Base-by-base conservation (phyloP, 2,888 invertebrate species). In the Spodoptera exigua region DNA sequence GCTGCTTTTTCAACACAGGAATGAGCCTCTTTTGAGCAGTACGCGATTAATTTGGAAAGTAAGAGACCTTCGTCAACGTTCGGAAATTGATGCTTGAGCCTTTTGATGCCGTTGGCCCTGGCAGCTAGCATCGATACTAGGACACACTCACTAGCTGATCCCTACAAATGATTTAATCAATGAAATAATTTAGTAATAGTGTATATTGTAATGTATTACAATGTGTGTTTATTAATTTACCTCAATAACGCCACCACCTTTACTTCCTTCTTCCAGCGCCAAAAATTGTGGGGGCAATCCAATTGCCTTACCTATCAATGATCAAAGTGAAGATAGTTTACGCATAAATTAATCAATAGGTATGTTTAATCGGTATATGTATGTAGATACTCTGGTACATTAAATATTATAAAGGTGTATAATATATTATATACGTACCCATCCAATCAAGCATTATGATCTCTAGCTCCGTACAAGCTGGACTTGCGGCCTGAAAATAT, bases 401-500 rank as follows among this genome's bases (percentile, higher is more conserved):
- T n/a, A n/a, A n/a, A n/a, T n/a, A n/a, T n/a, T n/a, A n/a, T n/a
- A n/a, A n/a, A n/a, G n/a, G n/a, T n/a, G n/a, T n/a, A n/a, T n/a
- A n/a, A n/a, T n/a, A 27, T 27, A 27, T 9, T 9, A 7, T 5
- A 2, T 27, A 76, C 95, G 95, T 94, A 96, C 98, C 98, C 86
- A 99, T 95, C 99, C 99, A 99, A 91, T 99, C 99, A 74, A 99
- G 92, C 79, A 99, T 98, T 71, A 99, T 98, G 1, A 98, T 98
- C 94, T 99, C 99, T 79, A 99, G 90, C 93, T 99, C 99, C 39
- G 99, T 99, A 87, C 98, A 98, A 2, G 99, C 98, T 2, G 99
- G 99, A 93, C 98, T 98, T n/a, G 99, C 98, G 14, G 99, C 99
- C 98, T 98, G 94, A 93, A 95, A 85, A 70, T 73, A 66, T 44